These are phyloP conservation scores for Littorina saxatilis DNA, from an alignment of 1,140 invertebrate species.

Conservation along the genomic window DNA sequence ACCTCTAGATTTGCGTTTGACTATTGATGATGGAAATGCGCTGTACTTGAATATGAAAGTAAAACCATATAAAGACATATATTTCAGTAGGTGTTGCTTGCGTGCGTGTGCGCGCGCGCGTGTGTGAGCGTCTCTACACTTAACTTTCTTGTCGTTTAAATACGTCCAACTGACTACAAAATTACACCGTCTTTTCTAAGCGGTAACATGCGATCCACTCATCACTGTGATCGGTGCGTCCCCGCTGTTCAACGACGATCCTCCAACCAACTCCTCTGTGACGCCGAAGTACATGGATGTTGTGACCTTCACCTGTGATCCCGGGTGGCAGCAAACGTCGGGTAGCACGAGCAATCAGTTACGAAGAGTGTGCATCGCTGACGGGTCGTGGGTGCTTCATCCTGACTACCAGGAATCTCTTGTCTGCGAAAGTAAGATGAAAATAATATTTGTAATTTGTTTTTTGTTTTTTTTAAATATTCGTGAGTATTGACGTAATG, in stretches of 20 bases:
- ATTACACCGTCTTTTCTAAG: neutral
- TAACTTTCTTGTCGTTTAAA: neutral
- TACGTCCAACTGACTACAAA: neutral
- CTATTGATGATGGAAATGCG: too few relatives aligned
- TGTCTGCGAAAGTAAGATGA: neutral
- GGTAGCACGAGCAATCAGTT: neutral
- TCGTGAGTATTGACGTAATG: too few relatives aligned
- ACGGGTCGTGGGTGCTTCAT: neutral
- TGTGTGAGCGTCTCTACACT: neutral
- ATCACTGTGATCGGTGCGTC: neutral
- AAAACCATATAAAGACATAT: too few relatives aligned
- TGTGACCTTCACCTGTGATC: neutral
- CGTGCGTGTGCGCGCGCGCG: neutral
- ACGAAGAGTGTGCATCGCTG: neutral
- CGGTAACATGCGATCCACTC: neutral
- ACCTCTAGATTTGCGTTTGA: too few relatives aligned
- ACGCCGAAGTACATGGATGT: neutral
- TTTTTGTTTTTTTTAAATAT: too few relatives aligned
- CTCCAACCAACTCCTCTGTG: neutral
- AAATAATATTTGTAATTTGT: too few relatives aligned
- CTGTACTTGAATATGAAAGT: too few relatives aligned
- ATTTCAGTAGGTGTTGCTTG: too few relatives aligned
- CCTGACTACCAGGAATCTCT: constrained; percentile 5
- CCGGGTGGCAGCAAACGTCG: neutral
- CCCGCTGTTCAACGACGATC: neutral